Evolutionary conservation across 2,113 vertebrate genomes (phyloP).

Genomic region (Mus spicilegus): DNA sequence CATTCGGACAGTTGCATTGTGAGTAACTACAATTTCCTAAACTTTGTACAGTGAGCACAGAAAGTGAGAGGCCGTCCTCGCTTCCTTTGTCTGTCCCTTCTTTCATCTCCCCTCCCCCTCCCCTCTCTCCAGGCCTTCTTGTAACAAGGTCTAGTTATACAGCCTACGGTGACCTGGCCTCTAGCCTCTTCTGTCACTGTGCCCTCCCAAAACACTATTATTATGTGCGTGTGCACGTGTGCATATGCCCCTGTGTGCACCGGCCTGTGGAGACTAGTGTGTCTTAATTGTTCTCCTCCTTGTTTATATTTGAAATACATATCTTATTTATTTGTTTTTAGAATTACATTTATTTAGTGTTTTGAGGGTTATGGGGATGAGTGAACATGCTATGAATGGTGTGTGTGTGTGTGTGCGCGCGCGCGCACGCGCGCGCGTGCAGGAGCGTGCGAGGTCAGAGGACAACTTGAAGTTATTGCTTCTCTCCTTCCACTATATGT

Average conservation of each 20-base stretch:
- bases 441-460: neutral
- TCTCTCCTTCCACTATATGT: neutral
- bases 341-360: neutral
- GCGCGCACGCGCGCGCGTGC: too few relatives aligned
- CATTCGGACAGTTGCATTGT: neutral
- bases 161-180: neutral
- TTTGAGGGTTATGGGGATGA: neutral
- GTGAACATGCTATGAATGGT: neutral
- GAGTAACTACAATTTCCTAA: neutral
- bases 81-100: too few relatives aligned
- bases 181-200: neutral
- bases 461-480: neutral
- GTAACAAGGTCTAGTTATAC: neutral
- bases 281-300: neutral
- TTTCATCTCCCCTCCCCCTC: fast-evolving
- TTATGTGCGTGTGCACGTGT: neutral
- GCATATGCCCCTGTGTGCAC: neutral
- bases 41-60: neutral
- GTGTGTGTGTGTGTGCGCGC: neutral
- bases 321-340: neutral
- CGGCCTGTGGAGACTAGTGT: neutral
- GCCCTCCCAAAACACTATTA: neutral
- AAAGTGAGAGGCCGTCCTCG: neutral
- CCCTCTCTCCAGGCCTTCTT: neutral
- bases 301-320: neutral